Base-by-base conservation (phyloP, 2,888 invertebrate species). In the Leptopilina syphax region DNA sequence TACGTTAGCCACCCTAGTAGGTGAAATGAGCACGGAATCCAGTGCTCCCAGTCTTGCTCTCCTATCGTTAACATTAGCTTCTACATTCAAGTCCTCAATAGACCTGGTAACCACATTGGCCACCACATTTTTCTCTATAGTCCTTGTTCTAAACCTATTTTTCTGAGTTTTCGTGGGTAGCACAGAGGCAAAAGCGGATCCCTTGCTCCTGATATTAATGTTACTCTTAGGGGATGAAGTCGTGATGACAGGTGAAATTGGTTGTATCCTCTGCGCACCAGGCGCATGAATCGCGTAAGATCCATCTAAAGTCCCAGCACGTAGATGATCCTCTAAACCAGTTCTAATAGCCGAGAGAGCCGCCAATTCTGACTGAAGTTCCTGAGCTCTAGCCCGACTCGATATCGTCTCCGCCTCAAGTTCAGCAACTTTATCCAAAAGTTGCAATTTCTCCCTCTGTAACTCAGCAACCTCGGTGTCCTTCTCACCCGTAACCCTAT, bases 371-470 rank as follows among this genome's bases (percentile, higher is more conserved):
- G 94, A 94, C 85, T 94, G 94, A 85, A 96, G 93, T 86, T 95
- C 93, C 80, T 94, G 94, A 47, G 95, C 94, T 85, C 95, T 94
- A 7, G 95, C 94, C 77, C 95, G 93, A 68, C 95, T 94, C 76
- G 96, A 94, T 84, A 95, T 92, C 41, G 94, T 95, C 89, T 96
- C 96, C 4, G 96, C 95, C 90, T 96, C 96, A 92, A 96, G 94
- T 90, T 95, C 95, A n/a, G 95, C 95, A 79, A 96, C 93, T 85
- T 95, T 95, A 83, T 96, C 95, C 82, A 97, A 92, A 83, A 97
- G 91, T 18, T 95, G 94, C 90, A 97, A 96, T 68, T 96, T 94
- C 89, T 97, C 97, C 83, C 94, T 93, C 27, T 96, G 94, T 84
- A 96, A 91, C 76, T 93, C 92, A 65, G 94, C 93, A 79, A 96